Percentiles rank a stretch among this genome's conserved stretches.
These are phyloP conservation scores for Oligia latruncula DNA, from an alignment of 2,888 invertebrate genomes.

Conservation along the genomic window DNA sequence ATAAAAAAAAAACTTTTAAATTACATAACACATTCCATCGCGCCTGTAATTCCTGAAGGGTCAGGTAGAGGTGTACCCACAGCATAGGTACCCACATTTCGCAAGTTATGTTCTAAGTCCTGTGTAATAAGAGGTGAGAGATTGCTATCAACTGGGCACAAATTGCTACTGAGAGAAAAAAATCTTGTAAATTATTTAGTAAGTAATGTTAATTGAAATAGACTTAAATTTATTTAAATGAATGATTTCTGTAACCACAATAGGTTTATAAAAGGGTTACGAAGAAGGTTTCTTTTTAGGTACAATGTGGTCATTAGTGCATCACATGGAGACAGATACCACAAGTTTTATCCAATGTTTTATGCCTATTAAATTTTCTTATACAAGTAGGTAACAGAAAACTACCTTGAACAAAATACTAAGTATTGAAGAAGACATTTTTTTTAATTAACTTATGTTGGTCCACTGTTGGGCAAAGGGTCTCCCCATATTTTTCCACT, in stretches of 20 bases:
- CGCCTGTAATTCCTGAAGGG: no score
- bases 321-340: not conserved
- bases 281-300: not conserved
- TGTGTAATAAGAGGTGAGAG: no score
- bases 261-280: not conserved
- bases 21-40: not conserved
- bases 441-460: no score
- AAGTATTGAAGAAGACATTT: not conserved
- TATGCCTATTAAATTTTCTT: not conserved
- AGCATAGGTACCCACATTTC: no score
- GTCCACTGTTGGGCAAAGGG: no score
- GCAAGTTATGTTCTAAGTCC: no score
- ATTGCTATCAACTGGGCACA: no score
- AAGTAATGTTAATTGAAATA: not conserved
- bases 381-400: not conserved
- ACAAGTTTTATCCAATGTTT: slow-evolving; percentile 6
- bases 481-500: no score
- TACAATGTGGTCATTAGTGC: slow-evolving; percentile 7
- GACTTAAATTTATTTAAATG: not conserved
- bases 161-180: no score
- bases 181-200: not conserved
- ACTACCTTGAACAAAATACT: not conserved
- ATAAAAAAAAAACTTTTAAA: no score
- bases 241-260: slow-evolving; percentile 38
- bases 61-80: no score